Percentiles rank a stretch among this genome's conserved stretches.
Conservation (phyloP, 2,888 invertebrate species). For the Drosophila glabriapex region DNA sequence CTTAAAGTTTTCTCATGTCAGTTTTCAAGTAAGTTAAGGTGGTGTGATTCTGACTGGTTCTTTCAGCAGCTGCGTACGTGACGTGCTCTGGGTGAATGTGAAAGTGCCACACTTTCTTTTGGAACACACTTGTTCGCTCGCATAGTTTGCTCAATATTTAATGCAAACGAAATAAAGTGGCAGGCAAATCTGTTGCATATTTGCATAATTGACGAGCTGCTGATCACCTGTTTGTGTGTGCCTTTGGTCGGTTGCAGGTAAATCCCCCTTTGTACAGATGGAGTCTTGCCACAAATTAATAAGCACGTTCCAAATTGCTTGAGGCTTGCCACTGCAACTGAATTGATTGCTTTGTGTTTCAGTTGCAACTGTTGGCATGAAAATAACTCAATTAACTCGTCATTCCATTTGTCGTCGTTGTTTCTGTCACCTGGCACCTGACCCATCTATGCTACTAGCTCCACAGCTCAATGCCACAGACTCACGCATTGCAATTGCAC, state of each 20-base stretch:
- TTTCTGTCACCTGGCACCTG: slow-evolving; percentile 34
- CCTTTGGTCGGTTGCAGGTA: not conserved
- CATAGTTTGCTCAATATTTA: slow-evolving; percentile 46
- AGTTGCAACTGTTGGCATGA: slow-evolving; percentile 2
- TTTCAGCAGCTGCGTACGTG: slow-evolving; percentile 36
- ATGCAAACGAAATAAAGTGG: slow-evolving; percentile 53
- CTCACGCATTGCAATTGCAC: slow-evolving; percentile 65
- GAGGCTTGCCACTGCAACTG: not conserved
- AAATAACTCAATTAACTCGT: slow-evolving; percentile 52
- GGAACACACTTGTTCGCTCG: not conserved
- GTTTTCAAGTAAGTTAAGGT: not conserved
- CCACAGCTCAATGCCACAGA: slow-evolving; percentile 36
- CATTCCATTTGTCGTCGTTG: slow-evolving; percentile 18
- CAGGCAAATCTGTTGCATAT: slow-evolving; percentile 50
- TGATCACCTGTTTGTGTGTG: slow-evolving; percentile 14
- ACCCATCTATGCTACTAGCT: slow-evolving; percentile 19
- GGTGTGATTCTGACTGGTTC: not conserved
- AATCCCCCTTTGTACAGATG: slow-evolving; percentile 13
- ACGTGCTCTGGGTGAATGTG: not conserved
- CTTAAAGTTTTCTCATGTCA: not conserved
- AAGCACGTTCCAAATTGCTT: slow-evolving; percentile 39
- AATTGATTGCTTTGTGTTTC: slow-evolving; percentile 14
- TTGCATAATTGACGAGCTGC: slow-evolving; percentile 65
- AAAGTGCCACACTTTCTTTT: slow-evolving; percentile 14
- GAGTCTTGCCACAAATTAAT: slow-evolving; percentile 51